Percentiles rank a stretch among this genome's conserved stretches.
Evolutionary conservation across 2,888 invertebrate species (phyloP).

Genomic region (Macrophya annulata): DNA sequence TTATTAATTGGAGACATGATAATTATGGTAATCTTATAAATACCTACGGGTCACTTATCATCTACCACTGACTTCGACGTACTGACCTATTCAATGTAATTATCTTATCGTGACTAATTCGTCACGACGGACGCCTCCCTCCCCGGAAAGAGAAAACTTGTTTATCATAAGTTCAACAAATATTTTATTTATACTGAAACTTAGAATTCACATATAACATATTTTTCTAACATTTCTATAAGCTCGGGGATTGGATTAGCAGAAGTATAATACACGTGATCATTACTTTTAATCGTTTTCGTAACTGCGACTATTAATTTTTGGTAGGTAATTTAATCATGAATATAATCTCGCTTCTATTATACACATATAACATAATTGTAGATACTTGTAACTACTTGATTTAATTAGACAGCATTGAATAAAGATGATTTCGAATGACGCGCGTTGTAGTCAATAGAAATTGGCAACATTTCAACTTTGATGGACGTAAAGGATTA

Average conservation of each 20-base stretch:
- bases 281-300: background rate
- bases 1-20: constrained; percentile 27
- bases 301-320: background rate
- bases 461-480: constrained; percentile 6
- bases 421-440: constrained; percentile 27
- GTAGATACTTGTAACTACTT: background rate
- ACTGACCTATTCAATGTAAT: constrained; percentile 34
- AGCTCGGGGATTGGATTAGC: background rate
- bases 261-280: background rate
- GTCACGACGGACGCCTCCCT: background rate
- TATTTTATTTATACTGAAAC: background rate
- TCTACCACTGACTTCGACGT: background rate
- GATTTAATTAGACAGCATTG: background rate
- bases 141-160: background rate
- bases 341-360: background rate
- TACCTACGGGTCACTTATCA: background rate
- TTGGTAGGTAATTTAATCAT: background rate
- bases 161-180: background rate
- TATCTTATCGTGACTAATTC: background rate
- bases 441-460: background rate
- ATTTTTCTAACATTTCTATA: background rate
- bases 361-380: background rate
- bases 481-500: constrained; percentile 5
- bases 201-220: background rate
- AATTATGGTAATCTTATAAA: background rate